phyloP scores from a whole-genome alignment of 1,140 invertebrate species.

The Temnothorax longispinosus region DNA sequence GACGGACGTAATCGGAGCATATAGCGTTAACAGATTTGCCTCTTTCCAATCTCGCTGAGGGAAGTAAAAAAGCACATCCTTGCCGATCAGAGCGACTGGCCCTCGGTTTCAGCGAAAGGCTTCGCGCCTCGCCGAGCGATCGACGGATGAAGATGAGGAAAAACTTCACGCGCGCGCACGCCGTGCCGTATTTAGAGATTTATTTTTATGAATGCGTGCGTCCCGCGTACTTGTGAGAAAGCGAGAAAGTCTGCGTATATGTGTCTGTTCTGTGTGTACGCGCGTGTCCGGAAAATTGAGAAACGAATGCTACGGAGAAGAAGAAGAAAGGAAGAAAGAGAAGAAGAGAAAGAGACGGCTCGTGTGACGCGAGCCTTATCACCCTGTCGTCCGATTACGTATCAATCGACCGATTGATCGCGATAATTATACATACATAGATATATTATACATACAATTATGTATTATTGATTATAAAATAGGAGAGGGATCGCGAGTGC shows the following conservation, averaged over 20 bases:
- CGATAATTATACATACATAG: conserved; percentile 49
- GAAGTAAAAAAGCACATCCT: conserved; percentile 17
- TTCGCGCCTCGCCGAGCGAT: conserved; percentile 21
- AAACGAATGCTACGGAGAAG: background rate
- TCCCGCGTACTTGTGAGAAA: conserved; percentile 70
- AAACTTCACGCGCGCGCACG: conserved; percentile 58
- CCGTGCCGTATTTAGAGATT: conserved; percentile 78
- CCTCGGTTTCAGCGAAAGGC: conserved; percentile 31
- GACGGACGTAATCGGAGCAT: conserved; percentile 30
- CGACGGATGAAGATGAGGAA: background rate
- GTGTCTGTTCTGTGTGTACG: conserved; percentile 40
- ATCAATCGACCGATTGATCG: conserved; percentile 51
- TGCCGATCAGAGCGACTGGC: conserved; percentile 55
- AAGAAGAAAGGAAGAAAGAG: background rate
- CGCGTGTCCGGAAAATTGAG: conserved; percentile 42
- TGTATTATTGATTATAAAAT: conserved; percentile 40
- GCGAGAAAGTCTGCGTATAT: conserved; percentile 65
- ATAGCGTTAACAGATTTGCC: conserved; percentile 46
- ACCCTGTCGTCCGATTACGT: conserved; percentile 55
- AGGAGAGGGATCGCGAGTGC: background rate
- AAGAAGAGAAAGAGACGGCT: conserved; percentile 21
- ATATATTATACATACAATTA: conserved; percentile 45
- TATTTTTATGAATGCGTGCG: conserved; percentile 79
- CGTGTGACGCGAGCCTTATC: conserved; percentile 23
- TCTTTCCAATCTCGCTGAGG: conserved; percentile 30